Conservation (phyloP, 2,888 invertebrate species). For the Drosophila maculinotata region DNA sequence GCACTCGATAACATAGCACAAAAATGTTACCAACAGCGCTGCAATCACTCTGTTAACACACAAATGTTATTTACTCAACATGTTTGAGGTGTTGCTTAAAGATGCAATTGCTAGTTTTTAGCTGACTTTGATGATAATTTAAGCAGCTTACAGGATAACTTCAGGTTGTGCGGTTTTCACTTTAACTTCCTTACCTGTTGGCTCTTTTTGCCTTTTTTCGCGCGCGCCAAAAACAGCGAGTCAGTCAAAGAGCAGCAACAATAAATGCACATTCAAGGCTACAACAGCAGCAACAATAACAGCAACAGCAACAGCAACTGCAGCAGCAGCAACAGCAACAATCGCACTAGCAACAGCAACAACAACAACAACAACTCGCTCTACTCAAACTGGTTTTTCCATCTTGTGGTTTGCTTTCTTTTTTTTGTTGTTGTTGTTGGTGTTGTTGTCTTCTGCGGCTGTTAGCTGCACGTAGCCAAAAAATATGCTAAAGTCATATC, state of each 20-base stretch:
- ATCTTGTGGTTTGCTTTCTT: slow-evolving; percentile 64
- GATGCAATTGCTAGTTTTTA: too few species aligned
- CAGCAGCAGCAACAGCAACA: slow-evolving; percentile 10
- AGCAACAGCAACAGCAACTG: slow-evolving; percentile 20
- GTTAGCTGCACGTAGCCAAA: slow-evolving; percentile 56
- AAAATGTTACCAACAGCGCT: slow-evolving; percentile 1
- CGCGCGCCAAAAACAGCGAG: slow-evolving; percentile 72
- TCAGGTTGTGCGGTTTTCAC: slow-evolving; percentile 11
- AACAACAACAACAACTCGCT: slow-evolving; percentile 36
- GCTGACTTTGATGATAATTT: neutral
- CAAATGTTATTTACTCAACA: slow-evolving; percentile 11
- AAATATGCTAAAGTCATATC: slow-evolving; percentile 64
- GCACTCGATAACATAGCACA: neutral
- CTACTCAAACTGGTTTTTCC: slow-evolving; percentile 53
- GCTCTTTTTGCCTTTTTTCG: slow-evolving; percentile 32
- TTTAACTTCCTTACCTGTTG: slow-evolving; percentile 14
- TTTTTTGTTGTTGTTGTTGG: slow-evolving; percentile 23
- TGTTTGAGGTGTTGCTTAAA: too few species aligned
- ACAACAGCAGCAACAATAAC: slow-evolving; percentile 41
- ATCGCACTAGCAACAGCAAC: slow-evolving; percentile 7
- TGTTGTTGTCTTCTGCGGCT: slow-evolving; percentile 30
- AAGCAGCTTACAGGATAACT: slow-evolving; percentile 30
- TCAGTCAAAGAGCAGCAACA: slow-evolving; percentile 54
- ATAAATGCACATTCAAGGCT: slow-evolving; percentile 78
- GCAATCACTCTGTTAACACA: too few species aligned